Evolutionary conservation across 2,797 vertebrate genomes (phyloP), one percentile per base, ranked within the genome.

Genomic region (Bradypodion ventrale): DNA sequence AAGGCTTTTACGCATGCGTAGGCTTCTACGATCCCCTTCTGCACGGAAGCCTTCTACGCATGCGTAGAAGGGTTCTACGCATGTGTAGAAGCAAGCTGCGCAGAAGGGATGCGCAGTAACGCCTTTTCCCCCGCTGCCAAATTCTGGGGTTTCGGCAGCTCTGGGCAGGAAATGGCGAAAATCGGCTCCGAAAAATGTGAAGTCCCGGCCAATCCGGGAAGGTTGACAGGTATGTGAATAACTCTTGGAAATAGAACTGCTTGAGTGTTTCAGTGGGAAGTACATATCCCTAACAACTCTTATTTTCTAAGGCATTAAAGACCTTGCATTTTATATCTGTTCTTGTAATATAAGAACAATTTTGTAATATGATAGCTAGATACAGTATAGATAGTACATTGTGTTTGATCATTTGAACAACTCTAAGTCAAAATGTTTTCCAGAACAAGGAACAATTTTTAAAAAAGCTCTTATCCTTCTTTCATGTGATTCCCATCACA

Each of bases 371-470:
- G 3, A 27, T 49, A 37, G n/a, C 4, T 35, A 60, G 37, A 62
- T n/a, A 68, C 37, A 0, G 0, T 2, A 7, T 4, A 0, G 5
- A 23, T 81, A 65, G 37, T 46, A 72, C 68, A 49, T n/a, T 27
- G 27, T 3, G n/a, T 37, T 66, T 0, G 0, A 4, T 72, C 63
- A 42, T 82, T 79, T 63, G 27, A 75, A 77, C 29, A 83, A 60
- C 1, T 80, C 1, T 80, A 81, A 80, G 91, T 42, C 82, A 62
- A 89, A 93, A 66, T 4, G 79, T 84, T 88, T 88, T 93, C 92
- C 82, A 62, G 63, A 68, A 49, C 46, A 49, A 85, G 65, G 72
- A 87, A 68, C 84, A 91, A 91, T 72, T 89, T 88, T 82, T 90
- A 93, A 82, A 88, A 56, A 82, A 88, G 44, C 77, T 85, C 82